Base-by-base conservation (phyloP, 2,797 vertebrate species). In the Gymnocypris eckloni region DNA sequence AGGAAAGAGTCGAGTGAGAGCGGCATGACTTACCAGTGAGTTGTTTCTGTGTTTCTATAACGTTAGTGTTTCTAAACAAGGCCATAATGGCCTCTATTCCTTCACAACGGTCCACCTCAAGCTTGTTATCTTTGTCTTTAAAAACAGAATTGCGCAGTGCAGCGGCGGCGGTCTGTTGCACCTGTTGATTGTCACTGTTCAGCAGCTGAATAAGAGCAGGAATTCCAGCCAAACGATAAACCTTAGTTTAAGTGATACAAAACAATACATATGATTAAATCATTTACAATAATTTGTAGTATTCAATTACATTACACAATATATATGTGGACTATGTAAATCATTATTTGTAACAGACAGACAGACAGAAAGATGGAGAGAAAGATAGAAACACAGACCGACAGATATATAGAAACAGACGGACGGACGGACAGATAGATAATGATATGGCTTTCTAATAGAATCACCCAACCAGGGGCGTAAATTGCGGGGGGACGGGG, bases 91-190 rank as follows among this genome's bases (percentile, higher is more conserved):
- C 96, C 0, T 91, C 93, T 28, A 97, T 95, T 6, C 97, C 98
- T 0, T 94, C 94, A 87, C 95, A 96, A n/a, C 88, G 82, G 50
- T 96, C 94, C 6, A 98, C 97, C 90, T 96, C 93, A 54, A 94
- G 81, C 94, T 99, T 99, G 93, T 97, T 98, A 39, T 88, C 20
- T 0, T 87, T 67, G 83, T 97, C 91, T 87, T 95, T 95, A 91
- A 97, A 99, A 50, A 97, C 97, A 67, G 97, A 89, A 92, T 99
- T 99, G 80, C 98, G 96, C 82, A 99, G 95, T 20, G 98, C 97
- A 1, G 96, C 97, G 0, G 97, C 95, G 0, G 94, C 94, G 0
- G 95, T 96, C 90, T 96, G 95, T 91, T 94, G 95, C 41, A 98
- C 93, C 0, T 90, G 94, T 71, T 94, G 88, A 91, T 95, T 96